Conservation (phyloP, 2,113 vertebrate genomes). For the Ploceus nigricollis region DNA sequence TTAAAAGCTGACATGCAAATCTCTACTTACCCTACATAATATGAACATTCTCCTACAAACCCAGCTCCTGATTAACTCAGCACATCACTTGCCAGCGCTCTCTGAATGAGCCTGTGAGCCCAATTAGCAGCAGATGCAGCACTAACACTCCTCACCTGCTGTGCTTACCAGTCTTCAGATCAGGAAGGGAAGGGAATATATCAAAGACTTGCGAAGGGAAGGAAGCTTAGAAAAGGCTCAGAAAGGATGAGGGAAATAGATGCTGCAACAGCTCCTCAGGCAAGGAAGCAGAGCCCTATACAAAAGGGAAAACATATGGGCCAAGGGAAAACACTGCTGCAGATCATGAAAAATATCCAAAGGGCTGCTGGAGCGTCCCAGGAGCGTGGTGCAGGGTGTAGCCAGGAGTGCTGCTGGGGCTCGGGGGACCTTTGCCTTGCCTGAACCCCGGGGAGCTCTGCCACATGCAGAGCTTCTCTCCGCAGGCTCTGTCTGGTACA, state of each 20-base stretch:
- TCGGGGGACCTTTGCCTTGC: not conserved
- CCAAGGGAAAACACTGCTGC: slow-evolving; percentile 17
- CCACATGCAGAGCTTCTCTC: not conserved
- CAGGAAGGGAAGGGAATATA: slow-evolving; percentile 66
- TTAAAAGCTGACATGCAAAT: slow-evolving; percentile 45
- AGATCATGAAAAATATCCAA: slow-evolving; percentile 14
- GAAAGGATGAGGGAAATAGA: slow-evolving; percentile 55
- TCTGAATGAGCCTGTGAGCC: slow-evolving; percentile 60
- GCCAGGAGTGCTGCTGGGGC: not conserved
- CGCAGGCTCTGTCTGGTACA: rapidly evolving
- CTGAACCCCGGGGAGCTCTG: not conserved
- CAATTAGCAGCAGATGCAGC: slow-evolving; percentile 68
- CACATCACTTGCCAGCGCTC: slow-evolving; percentile 35
- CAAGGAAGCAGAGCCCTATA: slow-evolving; percentile 36
- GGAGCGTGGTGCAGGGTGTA: rapidly evolving
- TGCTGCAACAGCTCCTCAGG: slow-evolving; percentile 43
- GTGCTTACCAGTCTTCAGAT: slow-evolving; percentile 60
- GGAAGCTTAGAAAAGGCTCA: slow-evolving; percentile 58
- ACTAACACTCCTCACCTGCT: slow-evolving; percentile 63
- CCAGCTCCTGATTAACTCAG: slow-evolving; percentile 53
- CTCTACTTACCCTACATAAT: slow-evolving; percentile 57
- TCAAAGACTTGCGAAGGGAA: slow-evolving; percentile 36
- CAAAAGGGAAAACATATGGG: slow-evolving; percentile 11
- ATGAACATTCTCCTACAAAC: slow-evolving; percentile 41
- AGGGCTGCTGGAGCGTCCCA: not conserved